phyloP scores from a whole-genome alignment of 53 echinoderm and acorn worm species.

The Holothuria leucospilota region DNA sequence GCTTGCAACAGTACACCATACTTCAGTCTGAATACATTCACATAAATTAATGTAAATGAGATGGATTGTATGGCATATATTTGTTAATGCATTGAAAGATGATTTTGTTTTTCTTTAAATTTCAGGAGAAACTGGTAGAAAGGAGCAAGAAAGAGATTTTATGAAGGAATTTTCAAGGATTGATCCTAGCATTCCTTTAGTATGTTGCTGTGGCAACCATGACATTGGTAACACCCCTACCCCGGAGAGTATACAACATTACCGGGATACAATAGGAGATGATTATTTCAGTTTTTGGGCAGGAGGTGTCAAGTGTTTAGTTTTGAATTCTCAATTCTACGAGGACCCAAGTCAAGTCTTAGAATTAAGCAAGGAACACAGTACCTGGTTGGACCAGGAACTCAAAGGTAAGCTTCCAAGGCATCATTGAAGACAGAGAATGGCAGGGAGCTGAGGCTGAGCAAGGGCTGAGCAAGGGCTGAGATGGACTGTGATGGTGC shows the following conservation, averaged over 20 bases:
- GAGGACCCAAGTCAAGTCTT: constrained; percentile 76
- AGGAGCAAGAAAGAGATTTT: constrained; percentile 72
- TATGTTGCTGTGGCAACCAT: constrained; percentile 93
- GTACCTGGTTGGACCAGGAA: constrained; percentile 80
- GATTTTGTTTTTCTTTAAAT: constrained; percentile 8
- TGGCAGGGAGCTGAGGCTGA: no score
- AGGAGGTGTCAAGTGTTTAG: constrained; percentile 87
- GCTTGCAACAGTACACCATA: no score
- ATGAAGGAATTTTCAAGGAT: constrained; percentile 68
- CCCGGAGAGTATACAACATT: constrained; percentile 64
- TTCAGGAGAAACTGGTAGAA: constrained; percentile 58
- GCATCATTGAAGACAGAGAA: no score
- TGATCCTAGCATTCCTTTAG: constrained; percentile 83
- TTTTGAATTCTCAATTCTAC: constrained; percentile 83
- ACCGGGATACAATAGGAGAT: constrained; percentile 73
- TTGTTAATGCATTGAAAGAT: neutral
- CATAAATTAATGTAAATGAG: no score
- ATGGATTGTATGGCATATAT: no score
- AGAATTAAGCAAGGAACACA: constrained; percentile 72
- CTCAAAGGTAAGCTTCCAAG: constrained; percentile 65
- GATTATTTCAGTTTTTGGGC: constrained; percentile 90
- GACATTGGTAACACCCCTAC: constrained; percentile 86
- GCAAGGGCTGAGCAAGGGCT: no score
- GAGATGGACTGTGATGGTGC: no score
- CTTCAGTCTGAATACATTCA: no score